Conservation (phyloP, 2,797 vertebrate species). For the Argya squamiceps region DNA sequence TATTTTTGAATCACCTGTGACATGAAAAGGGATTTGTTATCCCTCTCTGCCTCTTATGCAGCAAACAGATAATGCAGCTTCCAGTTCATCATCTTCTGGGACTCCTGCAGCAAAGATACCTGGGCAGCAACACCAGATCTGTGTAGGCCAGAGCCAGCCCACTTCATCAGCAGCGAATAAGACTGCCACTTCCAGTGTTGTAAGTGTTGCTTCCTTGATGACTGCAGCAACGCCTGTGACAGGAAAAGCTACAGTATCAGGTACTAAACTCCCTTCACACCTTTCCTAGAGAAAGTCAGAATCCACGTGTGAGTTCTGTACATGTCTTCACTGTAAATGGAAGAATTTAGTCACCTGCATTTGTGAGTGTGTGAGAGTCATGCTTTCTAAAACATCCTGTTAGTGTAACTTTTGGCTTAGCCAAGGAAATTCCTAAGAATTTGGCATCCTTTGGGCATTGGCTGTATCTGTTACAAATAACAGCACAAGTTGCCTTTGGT, state of each 20-base stretch:
- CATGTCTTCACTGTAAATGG: neutral
- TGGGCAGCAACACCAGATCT: slow-evolving; percentile 84
- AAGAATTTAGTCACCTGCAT: neutral
- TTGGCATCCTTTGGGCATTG: neutral
- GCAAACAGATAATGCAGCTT: slow-evolving; percentile 72
- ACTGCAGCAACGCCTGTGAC: slow-evolving; percentile 64
- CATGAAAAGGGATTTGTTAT: neutral
- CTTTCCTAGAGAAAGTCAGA: neutral
- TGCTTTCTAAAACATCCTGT: neutral
- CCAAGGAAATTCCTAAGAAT: neutral
- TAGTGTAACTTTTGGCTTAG: neutral
- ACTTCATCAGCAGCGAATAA: slow-evolving; percentile 64
- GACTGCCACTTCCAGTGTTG: slow-evolving; percentile 68
- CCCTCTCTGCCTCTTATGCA: neutral
- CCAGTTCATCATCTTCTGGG: slow-evolving; percentile 62
- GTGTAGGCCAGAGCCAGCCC: slow-evolving; percentile 85
- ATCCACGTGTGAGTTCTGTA: neutral
- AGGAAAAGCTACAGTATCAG: slow-evolving; percentile 76
- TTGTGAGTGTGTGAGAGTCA: neutral
- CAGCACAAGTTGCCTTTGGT: neutral
- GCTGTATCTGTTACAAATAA: neutral
- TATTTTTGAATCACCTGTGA: neutral
- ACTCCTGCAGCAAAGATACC: slow-evolving; percentile 75
- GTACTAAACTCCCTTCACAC: slow-evolving; percentile 42
- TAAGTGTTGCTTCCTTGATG: slow-evolving; percentile 80